Conservation (phyloP, 2,113 vertebrate species). For the Ochotona princeps region DNA sequence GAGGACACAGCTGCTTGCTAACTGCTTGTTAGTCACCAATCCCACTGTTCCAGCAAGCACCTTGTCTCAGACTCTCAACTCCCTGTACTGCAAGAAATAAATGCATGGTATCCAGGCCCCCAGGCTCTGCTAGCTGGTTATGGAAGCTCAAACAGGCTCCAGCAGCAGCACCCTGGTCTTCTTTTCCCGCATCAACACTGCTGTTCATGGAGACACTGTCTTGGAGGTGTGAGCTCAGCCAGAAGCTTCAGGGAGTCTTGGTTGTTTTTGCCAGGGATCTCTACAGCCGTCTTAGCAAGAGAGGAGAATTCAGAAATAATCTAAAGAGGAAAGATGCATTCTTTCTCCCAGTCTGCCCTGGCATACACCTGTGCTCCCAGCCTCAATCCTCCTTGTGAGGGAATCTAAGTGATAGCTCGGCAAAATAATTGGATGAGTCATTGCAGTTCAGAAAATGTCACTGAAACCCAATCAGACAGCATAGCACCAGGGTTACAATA, state of each 20-base stretch:
- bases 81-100: background rate
- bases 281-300: background rate
- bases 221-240: too few relatives aligned
- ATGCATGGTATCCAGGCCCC: background rate
- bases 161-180: background rate
- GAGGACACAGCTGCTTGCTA: background rate
- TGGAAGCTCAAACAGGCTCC: background rate
- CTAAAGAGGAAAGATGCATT: background rate
- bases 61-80: background rate
- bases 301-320: background rate
- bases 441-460: constrained; percentile 41
- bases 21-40: background rate
- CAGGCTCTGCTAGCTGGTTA: background rate
- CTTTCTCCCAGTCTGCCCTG: background rate
- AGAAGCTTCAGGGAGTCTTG: background rate
- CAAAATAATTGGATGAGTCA: background rate
- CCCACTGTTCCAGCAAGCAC: background rate
- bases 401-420: background rate
- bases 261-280: background rate
- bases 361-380: background rate
- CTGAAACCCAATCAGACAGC: background rate
- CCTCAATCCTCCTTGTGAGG: background rate
- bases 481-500: background rate
- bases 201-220: background rate
- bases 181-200: background rate